Conservation (phyloP, 2,888 invertebrate species). For the Nematopogon swammerdamellus region DNA sequence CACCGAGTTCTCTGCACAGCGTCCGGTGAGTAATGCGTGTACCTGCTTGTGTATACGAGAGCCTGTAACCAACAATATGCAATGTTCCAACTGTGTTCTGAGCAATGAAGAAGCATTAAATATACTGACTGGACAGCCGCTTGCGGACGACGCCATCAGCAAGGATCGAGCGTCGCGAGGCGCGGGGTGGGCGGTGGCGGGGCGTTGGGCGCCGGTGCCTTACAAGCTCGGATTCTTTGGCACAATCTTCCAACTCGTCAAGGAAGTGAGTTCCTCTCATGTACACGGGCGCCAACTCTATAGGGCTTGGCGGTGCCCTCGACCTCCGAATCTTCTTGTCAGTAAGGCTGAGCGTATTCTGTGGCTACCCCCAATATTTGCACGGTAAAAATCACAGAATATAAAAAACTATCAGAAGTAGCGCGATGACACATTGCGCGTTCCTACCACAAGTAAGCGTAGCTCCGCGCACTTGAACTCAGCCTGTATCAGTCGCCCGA, state of each 20-base stretch:
- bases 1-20: background rate
- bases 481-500: no score
- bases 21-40: background rate
- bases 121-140: no score
- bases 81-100: no score
- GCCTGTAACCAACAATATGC: no score
- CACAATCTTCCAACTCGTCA: conserved; percentile 42
- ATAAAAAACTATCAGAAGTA: no score
- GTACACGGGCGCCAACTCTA: background rate
- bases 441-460: no score
- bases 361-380: no score
- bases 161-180: conserved; percentile 31
- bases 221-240: conserved; percentile 49
- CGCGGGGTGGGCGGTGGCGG: conserved; percentile 26
- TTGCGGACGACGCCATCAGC: conserved; percentile 33
- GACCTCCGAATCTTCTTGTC: background rate
- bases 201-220: conserved; percentile 25
- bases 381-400: no score
- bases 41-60: no score
- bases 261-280: conserved; percentile 27
- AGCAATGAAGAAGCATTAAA: no score
- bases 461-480: no score
- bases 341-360: background rate
- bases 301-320: background rate
- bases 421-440: no score